Base-by-base conservation (phyloP, 2,797 vertebrate genomes). In the Trichosurus vulpecula region DNA sequence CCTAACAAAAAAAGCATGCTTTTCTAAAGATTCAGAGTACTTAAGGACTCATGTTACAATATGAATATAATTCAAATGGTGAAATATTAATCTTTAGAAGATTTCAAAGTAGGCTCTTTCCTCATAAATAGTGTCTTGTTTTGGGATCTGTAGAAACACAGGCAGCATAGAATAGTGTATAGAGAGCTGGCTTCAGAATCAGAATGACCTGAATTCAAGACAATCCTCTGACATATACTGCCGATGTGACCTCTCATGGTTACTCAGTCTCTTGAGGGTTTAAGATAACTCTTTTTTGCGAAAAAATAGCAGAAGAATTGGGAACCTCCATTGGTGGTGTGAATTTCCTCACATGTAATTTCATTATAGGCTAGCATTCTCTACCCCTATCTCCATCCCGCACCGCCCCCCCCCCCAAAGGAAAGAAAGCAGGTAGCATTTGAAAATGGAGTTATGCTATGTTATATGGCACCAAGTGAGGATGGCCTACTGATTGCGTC, bases 1-100 rank as follows among this genome's bases (percentile, higher is more conserved):
- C 97, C 97, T 97, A 97, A 96, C 95, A 96, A 97, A 98, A 66
- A 97, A 96, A 96, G 53, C 92, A 41, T 97, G 94, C 96, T 98
- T 97, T 97, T 93, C 95, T 97, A 92, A 96, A 97, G 97, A 96
- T 94, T 97, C 96, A 96, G 97, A 97, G 97, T 97, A 96, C 96
- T 97, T 97, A 96, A 96, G 96, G 92, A 92, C 96, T 97, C 93
- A 95, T 95, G 94, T 95, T 97, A 95, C 94, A 97, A 96, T 96
- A 97, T 96, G 93, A 92, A 94, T 96, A 5, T 57, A 92, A 96
- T 97, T 98, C 95, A 96, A 94, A 92, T 93, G 93, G 97, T 97
- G 91, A 97, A 95, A 95, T 93, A 93, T 96, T 97, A 95, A 94
- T 96, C 90, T 94, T 25, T 95, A 96, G 58, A 96, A 91, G 61